Conservation (phyloP, 1,140 invertebrate genomes). For the Probaryconus sp. region DNA sequence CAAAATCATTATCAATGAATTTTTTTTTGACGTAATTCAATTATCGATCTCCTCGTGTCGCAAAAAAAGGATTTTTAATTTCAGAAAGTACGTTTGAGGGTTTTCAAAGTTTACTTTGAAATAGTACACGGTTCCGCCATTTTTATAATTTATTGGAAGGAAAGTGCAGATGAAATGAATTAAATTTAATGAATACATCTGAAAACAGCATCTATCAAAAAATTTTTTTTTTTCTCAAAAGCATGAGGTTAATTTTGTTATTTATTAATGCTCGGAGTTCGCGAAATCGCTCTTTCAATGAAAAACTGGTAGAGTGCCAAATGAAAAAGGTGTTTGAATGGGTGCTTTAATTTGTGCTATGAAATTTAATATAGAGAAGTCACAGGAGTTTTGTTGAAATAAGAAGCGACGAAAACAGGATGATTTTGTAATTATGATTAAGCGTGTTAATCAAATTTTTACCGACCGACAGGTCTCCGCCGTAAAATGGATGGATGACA, state of each 20-base stretch:
- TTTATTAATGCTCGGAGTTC: slow-evolving; percentile 16
- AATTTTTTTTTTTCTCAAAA: no score
- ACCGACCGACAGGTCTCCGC: slow-evolving; percentile 97
- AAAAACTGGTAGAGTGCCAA: slow-evolving; percentile 14
- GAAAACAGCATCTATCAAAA: slow-evolving; percentile 17
- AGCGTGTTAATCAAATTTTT: slow-evolving; percentile 52
- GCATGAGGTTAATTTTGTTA: slow-evolving; percentile 23
- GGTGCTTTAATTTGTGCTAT: slow-evolving; percentile 22
- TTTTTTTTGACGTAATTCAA: no score
- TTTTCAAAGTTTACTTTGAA: no score
- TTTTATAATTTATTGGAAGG: no score
- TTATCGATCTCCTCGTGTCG: no score
- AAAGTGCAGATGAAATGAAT: no score
- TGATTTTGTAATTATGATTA: slow-evolving; percentile 25
- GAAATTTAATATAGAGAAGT: slow-evolving; percentile 8
- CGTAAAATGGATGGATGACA: slow-evolving; percentile 97
- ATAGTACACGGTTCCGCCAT: no score
- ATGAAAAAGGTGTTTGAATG: slow-evolving; percentile 10
- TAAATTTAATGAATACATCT: no score
- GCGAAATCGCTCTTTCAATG: slow-evolving; percentile 13
- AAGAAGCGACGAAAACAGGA: slow-evolving; percentile 16
- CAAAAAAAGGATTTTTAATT: no score
- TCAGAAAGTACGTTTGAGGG: no score
- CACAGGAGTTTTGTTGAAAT: neutral
- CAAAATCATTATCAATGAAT: no score